A percentile compares a stretch with the other conserved stretches of the same genome.
Evolutionary conservation across 2,888 invertebrate genomes (phyloP).

Genomic region (Scaptomyza polygonia): DNA sequence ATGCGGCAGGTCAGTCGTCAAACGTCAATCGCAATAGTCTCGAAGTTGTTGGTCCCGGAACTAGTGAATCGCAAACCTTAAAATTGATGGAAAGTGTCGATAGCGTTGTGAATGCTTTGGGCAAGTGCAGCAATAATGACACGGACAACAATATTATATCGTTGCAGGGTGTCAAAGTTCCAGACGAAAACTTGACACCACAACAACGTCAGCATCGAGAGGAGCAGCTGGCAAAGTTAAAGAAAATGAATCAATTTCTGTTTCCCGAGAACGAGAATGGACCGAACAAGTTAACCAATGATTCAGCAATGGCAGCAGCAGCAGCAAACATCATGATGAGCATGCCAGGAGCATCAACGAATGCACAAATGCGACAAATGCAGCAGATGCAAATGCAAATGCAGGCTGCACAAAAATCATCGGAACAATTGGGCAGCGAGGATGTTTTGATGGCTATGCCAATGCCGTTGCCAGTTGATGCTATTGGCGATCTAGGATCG

Average conservation of each 20-base stretch:
- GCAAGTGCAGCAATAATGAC: constrained; percentile 58
- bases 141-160: constrained; percentile 86
- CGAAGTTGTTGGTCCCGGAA: constrained; percentile 41
- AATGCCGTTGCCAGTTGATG: constrained; percentile 48
- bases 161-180: constrained; percentile 93
- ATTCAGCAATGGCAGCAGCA: constrained; percentile 30
- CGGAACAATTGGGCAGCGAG: constrained; percentile 74
- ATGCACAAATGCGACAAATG: constrained; percentile 62
- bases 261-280: constrained; percentile 90
- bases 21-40: constrained; percentile 69
- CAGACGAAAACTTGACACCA: constrained; percentile 97
- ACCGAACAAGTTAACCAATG: constrained; percentile 47
- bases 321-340: constrained; percentile 57
- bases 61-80: constrained; percentile 53
- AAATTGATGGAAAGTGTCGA: constrained; percentile 66
- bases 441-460: constrained; percentile 57
- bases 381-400: constrained; percentile 43
- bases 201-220: constrained; percentile 97
- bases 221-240: constrained; percentile 94
- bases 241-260: constrained; percentile 95
- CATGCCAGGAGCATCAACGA: constrained; percentile 45
- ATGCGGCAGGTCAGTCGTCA: constrained; percentile 42
- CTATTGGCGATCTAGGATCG: constrained; percentile 60
- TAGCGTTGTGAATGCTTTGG: constrained; percentile 38
- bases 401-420: constrained; percentile 44